Conservation (phyloP, 2,888 invertebrate genomes). For the Mongoloraphidia duomilia region DNA sequence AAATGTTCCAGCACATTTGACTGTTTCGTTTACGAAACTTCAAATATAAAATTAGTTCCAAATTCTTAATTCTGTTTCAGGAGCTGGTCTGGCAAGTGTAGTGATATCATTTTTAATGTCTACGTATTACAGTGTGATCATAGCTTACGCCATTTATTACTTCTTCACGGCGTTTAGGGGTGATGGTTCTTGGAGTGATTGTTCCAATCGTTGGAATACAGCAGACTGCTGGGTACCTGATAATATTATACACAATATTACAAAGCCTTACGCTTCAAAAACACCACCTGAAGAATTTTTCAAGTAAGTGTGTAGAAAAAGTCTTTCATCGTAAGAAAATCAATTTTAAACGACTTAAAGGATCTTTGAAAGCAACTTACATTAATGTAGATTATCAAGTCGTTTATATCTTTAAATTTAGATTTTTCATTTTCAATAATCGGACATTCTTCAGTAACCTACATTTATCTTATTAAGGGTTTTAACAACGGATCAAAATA, state of each 20-base stretch:
- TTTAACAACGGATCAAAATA: too few species aligned
- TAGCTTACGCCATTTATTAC: constrained; percentile 87
- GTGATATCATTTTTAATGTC: constrained; percentile 90
- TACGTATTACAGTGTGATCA: constrained; percentile 90
- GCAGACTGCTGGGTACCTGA: constrained; percentile 66
- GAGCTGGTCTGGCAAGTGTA: constrained; percentile 85
- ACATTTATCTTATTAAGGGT: too few species aligned
- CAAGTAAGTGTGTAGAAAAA: constrained; percentile 46
- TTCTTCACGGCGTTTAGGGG: constrained; percentile 81
- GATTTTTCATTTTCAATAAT: too few species aligned
- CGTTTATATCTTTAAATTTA: too few species aligned
- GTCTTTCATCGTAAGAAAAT: neutral
- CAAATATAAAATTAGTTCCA: neutral
- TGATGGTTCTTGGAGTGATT: constrained; percentile 80
- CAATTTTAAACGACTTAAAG: too few species aligned
- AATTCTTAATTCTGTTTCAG: constrained; percentile 36
- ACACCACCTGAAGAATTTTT: constrained; percentile 88
- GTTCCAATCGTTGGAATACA: constrained; percentile 77
- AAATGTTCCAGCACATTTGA: neutral
- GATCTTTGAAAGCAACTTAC: too few species aligned
- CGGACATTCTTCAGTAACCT: too few species aligned
- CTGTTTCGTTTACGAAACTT: neutral
- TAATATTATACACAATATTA: constrained; percentile 35
- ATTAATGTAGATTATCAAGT: too few species aligned
- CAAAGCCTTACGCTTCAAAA: constrained; percentile 55